phyloP scores from a whole-genome alignment of 2,888 invertebrate species.

The Muscina levida region DNA sequence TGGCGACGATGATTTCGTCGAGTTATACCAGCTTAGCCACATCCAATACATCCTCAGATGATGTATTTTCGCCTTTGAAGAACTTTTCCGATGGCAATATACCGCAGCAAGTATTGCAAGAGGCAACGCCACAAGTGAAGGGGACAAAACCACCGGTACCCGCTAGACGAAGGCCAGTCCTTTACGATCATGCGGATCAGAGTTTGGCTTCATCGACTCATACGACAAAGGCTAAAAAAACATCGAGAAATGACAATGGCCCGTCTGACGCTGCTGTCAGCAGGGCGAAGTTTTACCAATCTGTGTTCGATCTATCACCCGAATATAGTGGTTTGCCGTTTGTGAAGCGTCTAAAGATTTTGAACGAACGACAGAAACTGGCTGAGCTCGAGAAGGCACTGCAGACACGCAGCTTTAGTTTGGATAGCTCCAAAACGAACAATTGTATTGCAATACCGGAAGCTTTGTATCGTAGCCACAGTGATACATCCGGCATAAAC shows the following conservation, averaged over 20 bases:
- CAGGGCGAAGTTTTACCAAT: constrained; percentile 86
- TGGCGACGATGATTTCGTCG: constrained; percentile 82
- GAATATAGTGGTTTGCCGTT: constrained; percentile 93
- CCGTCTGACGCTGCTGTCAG: constrained; percentile 48
- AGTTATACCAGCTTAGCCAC: constrained; percentile 76
- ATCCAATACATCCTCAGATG: constrained; percentile 75
- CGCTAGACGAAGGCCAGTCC: not conserved
- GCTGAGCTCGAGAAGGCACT: constrained; percentile 90
- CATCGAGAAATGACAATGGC: constrained; percentile 9
- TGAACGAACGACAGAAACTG: constrained; percentile 92
- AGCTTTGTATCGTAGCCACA: constrained; percentile 87
- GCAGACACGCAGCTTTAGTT: constrained; percentile 88
- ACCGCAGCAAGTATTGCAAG: constrained; percentile 68
- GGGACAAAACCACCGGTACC: constrained; percentile 4
- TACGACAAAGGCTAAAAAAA: constrained; percentile 46
- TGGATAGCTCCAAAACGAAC: constrained; percentile 86
- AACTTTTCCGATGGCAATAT: constrained; percentile 75
- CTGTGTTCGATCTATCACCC: constrained; percentile 92
- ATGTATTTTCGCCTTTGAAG: constrained; percentile 71
- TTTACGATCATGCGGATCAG: not conserved
- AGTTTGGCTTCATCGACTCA: not conserved
- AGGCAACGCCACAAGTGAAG: constrained; percentile 3
- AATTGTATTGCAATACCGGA: constrained; percentile 81
- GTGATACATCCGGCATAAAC: constrained; percentile 88
- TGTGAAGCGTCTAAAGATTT: constrained; percentile 92